Evolutionary conservation across 2,113 vertebrate species (phyloP).

Genomic region (Gymnogyps californianus): DNA sequence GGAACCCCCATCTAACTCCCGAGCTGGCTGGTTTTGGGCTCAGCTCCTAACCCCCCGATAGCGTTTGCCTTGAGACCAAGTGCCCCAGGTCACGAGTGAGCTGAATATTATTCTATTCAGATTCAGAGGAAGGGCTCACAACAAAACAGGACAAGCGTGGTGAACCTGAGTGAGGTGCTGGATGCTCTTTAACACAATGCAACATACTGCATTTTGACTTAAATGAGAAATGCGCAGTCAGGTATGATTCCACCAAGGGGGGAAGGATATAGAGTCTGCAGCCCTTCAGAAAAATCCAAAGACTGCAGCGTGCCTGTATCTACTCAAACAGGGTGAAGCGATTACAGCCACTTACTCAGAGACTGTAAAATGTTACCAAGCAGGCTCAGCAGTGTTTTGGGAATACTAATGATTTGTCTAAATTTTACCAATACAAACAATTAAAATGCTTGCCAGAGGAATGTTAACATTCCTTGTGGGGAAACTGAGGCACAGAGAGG

Average conservation of each 20-base stretch:
- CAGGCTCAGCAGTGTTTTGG: background rate
- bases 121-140: background rate
- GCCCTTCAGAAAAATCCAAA: background rate
- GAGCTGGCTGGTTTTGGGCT: background rate
- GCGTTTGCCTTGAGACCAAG: background rate
- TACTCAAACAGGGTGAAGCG: background rate
- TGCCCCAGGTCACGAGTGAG: rapidly evolving
- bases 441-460: background rate
- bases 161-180: background rate
- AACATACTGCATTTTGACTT: background rate
- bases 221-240: rapidly evolving
- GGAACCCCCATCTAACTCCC: background rate
- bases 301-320: background rate
- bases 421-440: background rate
- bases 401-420: background rate
- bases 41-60: background rate
- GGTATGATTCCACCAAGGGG: background rate
- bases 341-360: background rate
- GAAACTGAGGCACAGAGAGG: background rate
- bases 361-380: background rate
- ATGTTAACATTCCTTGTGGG: background rate
- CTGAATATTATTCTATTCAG: background rate
- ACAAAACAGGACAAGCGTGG: background rate
- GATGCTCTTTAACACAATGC: background rate
- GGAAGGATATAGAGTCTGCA: background rate